These are phyloP conservation scores for Alcedo atthis DNA, from an alignment of 2,797 vertebrate genomes.

Conservation along the genomic window DNA sequence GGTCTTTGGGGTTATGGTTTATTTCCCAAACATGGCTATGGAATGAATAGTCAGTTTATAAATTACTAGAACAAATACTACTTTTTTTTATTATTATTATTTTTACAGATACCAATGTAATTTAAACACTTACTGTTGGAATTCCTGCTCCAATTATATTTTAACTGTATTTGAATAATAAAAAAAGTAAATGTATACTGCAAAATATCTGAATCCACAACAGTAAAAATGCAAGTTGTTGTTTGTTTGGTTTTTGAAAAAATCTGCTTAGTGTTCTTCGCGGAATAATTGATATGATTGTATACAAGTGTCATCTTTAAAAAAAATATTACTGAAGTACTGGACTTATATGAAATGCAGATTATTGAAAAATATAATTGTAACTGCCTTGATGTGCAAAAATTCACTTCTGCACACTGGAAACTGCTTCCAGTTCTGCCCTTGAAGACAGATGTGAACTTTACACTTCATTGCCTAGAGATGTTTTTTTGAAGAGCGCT, in stretches of 20 bases:
- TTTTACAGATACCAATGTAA: neutral
- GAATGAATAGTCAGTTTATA: neutral
- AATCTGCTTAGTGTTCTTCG: neutral
- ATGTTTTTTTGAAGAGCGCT: neutral
- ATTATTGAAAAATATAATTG: neutral
- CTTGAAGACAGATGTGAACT: constrained; percentile 66
- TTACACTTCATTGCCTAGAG: constrained; percentile 51
- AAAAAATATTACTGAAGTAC: neutral
- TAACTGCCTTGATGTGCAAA: neutral
- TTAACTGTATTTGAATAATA: neutral
- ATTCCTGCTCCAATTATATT: neutral
- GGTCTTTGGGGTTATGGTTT: neutral
- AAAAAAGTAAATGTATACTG: neutral
- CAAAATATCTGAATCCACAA: neutral
- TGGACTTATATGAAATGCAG: neutral
- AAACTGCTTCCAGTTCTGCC: constrained; percentile 36
- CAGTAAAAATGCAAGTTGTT: neutral
- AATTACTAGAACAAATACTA: neutral
- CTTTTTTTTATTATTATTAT: neutral
- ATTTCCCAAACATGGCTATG: neutral
- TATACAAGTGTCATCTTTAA: neutral
- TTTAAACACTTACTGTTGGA: neutral
- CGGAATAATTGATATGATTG: neutral
- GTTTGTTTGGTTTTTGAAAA: neutral
- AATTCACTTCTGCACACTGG: neutral